A percentile compares a stretch with the other conserved stretches of the same genome.
phyloP scores from a whole-genome alignment of 2,797 vertebrate species.

The Ctenochaetus hawaiiensis region DNA sequence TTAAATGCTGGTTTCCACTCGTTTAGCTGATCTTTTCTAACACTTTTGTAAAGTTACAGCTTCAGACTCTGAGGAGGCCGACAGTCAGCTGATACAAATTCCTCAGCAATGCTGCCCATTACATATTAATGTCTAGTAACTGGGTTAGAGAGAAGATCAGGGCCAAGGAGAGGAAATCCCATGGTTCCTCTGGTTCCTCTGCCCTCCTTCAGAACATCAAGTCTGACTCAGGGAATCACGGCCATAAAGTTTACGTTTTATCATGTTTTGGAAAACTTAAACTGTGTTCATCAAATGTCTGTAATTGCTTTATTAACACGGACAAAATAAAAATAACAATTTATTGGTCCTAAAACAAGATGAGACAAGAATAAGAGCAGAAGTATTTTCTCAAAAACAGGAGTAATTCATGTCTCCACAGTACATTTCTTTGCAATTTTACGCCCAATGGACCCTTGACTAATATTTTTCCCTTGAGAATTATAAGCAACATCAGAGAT shows the following conservation, averaged over 20 bases:
- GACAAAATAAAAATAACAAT: neutral
- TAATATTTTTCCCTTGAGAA: constrained; percentile 15
- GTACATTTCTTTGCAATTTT: constrained; percentile 18
- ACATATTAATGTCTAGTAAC: constrained; percentile 59
- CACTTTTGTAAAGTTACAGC: too few relatives aligned
- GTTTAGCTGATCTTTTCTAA: too few relatives aligned
- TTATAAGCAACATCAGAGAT: neutral
- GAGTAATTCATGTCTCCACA: neutral
- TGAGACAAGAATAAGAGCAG: constrained; percentile 9
- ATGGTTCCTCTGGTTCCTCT: neutral
- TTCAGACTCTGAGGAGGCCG: constrained; percentile 1
- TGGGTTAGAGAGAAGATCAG: constrained; percentile 50
- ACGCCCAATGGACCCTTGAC: constrained; percentile 19
- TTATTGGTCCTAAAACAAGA: constrained; percentile 1
- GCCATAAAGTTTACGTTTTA: neutral
- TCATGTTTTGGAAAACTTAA: neutral
- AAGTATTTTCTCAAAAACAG: constrained; percentile 6
- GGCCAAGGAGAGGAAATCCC: constrained; percentile 8
- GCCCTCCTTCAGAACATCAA: neutral
- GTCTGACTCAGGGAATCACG: neutral
- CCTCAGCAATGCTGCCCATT: constrained; percentile 62
- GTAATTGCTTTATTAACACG: constrained; percentile 3
- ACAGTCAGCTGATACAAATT: constrained; percentile 71
- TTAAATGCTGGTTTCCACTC: too few relatives aligned
- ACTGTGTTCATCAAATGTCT: constrained; percentile 10